Evolutionary conservation across 2,113 vertebrate species (phyloP), one percentile per base, ranked within the genome.

Genomic region (Muscicapa adusta): DNA sequence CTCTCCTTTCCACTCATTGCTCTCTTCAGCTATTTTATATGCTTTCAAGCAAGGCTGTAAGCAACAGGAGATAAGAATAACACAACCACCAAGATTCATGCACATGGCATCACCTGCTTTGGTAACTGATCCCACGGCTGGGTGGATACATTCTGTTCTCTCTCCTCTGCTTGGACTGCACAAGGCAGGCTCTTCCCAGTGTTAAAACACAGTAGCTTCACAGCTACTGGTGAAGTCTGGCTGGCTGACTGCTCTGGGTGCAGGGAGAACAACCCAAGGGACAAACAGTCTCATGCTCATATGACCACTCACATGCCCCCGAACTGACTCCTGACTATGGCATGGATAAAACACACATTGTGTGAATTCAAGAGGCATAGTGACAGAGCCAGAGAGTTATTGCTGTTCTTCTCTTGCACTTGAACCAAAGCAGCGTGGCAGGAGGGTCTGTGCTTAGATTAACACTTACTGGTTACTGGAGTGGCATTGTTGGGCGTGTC

Each of bases 401-500:
- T 50, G 2, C 11, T 0, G 12, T 5, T 36, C 58, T 33, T 13
- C 9, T 42, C 72, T 16, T 20, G 33, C 13, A 18, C 12, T 9
- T 38, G 57, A 11, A 23, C 5, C 40, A 7, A 5, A n/a, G 43
- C 4, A 3, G 23, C 2, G 25, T 18, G 33, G n/a, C 54, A 36
- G 24, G 47, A 45, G 47, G 33, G 5, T 43, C 73, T 77, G 43
- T 45, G 75, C 97, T 87, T 96, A 96, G 97, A 96, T 96, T 94
- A 96, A 97, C 94, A 98, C 99, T 99, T 99, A 99, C 99, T 99
- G 97, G 99, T 99, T 96, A 99, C 98, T 9, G 99, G 98, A 0
- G 99, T 98, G 31, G 98, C 99, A 4, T 99, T 99, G 98, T 99
- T 99, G 34, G 99, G 99, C 0, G 99, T 99, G 97, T 99, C 99